Percentiles rank a stretch among this genome's conserved stretches.
These are phyloP conservation scores for Drosophila bunnanda DNA, from an alignment of 2,888 invertebrate species.

Conservation along the genomic window DNA sequence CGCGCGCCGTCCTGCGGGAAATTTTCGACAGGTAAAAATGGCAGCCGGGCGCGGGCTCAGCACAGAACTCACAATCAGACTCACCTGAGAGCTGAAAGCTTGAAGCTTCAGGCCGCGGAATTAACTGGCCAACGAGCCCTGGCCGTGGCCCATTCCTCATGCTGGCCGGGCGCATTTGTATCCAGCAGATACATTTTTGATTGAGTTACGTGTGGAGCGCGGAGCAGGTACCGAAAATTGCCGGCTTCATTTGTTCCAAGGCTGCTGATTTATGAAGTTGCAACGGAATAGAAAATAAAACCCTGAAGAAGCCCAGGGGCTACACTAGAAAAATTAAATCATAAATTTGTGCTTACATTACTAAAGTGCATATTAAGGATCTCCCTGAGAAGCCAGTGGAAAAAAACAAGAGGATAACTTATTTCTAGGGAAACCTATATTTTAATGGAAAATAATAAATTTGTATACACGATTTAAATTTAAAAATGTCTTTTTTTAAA, in stretches of 20 bases:
- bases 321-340: conserved; percentile 1
- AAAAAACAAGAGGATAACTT: background rate
- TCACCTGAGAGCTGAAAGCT: conserved; percentile 18
- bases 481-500: no score
- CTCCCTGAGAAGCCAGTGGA: background rate
- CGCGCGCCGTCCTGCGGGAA: conserved; percentile 71
- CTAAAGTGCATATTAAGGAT: conserved; percentile 5
- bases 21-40: conserved; percentile 81
- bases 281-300: conserved; percentile 15
- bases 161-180: conserved; percentile 64
- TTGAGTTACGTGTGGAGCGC: conserved; percentile 70
- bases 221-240: conserved; percentile 52
- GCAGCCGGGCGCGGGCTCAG: conserved; percentile 42
- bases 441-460: background rate
- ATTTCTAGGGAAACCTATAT: background rate
- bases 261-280: conserved; percentile 70
- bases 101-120: conserved; percentile 59
- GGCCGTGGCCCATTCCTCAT: conserved; percentile 59
- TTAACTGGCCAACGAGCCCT: conserved; percentile 65
- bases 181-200: conserved; percentile 76
- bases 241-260: conserved; percentile 69
- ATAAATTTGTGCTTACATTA: background rate
- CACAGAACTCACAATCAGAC: conserved; percentile 44
- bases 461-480: no score
- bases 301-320: background rate